Percentiles rank a stretch among this genome's conserved stretches.
Evolutionary conservation across 2,113 vertebrate species (phyloP).

Genomic region (Narcine bancroftii): DNA sequence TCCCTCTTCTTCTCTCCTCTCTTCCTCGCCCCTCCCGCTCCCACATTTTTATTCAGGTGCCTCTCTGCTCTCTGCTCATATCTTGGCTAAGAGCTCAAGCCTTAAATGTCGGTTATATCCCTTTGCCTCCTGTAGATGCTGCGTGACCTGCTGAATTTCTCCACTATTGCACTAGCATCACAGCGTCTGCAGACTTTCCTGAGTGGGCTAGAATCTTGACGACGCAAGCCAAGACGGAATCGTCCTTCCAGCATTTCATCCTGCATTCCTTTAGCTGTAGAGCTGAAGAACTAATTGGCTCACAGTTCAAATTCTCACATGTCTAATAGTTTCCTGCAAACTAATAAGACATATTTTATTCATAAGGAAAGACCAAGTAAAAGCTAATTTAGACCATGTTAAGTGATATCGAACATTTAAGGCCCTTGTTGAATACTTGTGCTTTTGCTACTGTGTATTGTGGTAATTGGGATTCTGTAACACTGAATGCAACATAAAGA

Average conservation of each 20-base stretch:
- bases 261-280: background rate
- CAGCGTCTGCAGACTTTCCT: no score
- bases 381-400: slow-evolving; percentile 24
- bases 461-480: slow-evolving; percentile 14
- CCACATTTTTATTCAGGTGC: no score
- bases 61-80: no score
- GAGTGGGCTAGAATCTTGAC: background rate
- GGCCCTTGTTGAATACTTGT: slow-evolving; percentile 12
- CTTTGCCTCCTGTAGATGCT: no score
- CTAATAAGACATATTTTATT: slow-evolving; percentile 31
- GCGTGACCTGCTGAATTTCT: no score
- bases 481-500: slow-evolving; percentile 9
- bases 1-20: no score
- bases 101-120: no score
- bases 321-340: slow-evolving; percentile 16
- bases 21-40: no score
- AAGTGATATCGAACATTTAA: slow-evolving; percentile 17
- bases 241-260: background rate
- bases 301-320: slow-evolving; percentile 18
- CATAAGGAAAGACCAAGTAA: background rate
- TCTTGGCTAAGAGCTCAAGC: no score
- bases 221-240: background rate
- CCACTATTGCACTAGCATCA: no score
- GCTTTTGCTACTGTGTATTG: slow-evolving; percentile 9
- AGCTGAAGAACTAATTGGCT: slow-evolving; percentile 4